Conservation (phyloP, 2,797 vertebrate genomes). For the Syndactyla subalaris region DNA sequence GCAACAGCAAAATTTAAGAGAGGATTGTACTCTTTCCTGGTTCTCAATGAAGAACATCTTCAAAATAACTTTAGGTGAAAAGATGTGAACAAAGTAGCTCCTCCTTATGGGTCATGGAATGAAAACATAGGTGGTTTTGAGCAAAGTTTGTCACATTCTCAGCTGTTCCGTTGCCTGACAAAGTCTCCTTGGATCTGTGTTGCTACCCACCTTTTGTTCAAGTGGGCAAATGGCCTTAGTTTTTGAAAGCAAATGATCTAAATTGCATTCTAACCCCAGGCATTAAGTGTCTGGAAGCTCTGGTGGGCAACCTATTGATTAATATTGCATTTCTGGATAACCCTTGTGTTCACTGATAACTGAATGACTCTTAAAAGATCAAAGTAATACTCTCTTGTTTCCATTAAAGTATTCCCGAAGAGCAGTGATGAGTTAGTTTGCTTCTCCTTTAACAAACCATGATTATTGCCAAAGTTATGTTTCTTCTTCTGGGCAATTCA, state of each 20-base stretch:
- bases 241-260: slow-evolving; percentile 5
- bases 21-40: background rate
- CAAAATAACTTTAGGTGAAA: background rate
- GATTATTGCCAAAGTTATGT: background rate
- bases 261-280: background rate
- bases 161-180: background rate
- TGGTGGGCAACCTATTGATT: background rate
- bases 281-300: background rate
- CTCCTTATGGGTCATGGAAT: background rate
- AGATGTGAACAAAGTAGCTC: background rate
- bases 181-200: background rate
- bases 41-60: background rate
- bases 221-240: background rate
- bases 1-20: background rate
- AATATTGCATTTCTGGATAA: background rate
- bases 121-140: background rate
- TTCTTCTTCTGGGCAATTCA: background rate
- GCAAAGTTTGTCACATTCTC: background rate
- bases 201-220: background rate
- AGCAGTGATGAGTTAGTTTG: background rate
- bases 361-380: background rate
- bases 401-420: background rate
- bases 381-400: background rate
- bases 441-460: background rate
- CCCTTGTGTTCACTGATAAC: background rate